A percentile compares a stretch with the other conserved stretches of the same genome.
phyloP scores from a whole-genome alignment of 2,888 invertebrate species.

The Ptycholaimellus sp. region DNA sequence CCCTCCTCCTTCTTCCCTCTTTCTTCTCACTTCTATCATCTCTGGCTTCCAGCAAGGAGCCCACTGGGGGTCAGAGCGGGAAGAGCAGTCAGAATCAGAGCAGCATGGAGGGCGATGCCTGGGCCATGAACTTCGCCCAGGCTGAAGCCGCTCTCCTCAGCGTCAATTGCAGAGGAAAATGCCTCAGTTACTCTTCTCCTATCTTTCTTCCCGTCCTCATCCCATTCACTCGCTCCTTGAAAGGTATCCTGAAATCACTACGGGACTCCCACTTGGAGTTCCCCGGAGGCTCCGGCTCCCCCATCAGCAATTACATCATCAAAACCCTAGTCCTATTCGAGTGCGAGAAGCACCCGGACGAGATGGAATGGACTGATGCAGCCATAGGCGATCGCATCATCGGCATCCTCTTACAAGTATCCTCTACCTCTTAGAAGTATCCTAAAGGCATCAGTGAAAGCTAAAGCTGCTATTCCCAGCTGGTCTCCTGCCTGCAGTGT shows the following conservation, averaged over 20 bases:
- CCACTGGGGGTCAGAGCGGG: too few species aligned
- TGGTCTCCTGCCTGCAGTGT: slow-evolving; percentile 86
- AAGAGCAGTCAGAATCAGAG: too few species aligned
- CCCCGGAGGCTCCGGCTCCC: slow-evolving; percentile 55
- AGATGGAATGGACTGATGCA: slow-evolving; percentile 75
- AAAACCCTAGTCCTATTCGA: slow-evolving; percentile 65
- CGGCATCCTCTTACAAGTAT: too few species aligned
- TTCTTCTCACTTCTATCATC: too few species aligned
- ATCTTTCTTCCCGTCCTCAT: slow-evolving; percentile 26
- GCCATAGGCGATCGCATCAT: slow-evolving; percentile 48
- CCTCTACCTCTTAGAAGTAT: too few species aligned
- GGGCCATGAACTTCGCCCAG: slow-evolving; percentile 49
- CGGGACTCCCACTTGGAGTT: slow-evolving; percentile 65
- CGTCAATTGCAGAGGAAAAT: slow-evolving; percentile 7
- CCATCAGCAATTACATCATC: slow-evolving; percentile 60
- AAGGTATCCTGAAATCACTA: slow-evolving; percentile 63
- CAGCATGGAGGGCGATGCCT: slow-evolving; percentile 74
- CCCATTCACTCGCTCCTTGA: slow-evolving; percentile 47
- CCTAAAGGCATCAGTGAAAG: too few species aligned
- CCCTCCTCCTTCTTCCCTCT: neutral
- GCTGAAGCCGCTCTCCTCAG: slow-evolving; percentile 62
- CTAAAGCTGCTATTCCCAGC: slow-evolving; percentile 69
- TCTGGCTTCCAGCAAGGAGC: slow-evolving; percentile 1
- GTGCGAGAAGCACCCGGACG: slow-evolving; percentile 80
- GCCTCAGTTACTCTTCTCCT: slow-evolving; percentile 9